Percentiles rank a stretch among this genome's conserved stretches.
Conservation (phyloP, 2,113 vertebrate species). For the Nothoprocta perdicaria region DNA sequence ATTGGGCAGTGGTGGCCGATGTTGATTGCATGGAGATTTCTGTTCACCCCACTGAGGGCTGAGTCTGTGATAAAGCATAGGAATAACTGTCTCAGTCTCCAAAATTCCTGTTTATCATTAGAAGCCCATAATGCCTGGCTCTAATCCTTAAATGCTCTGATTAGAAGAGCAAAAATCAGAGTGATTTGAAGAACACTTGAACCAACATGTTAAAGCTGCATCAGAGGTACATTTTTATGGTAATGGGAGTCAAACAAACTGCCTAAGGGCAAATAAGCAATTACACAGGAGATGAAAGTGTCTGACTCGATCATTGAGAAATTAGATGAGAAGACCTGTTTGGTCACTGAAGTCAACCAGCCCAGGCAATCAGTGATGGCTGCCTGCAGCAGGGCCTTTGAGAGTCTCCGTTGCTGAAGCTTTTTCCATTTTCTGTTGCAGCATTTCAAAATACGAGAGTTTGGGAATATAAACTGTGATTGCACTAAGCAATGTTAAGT, state of each 20-base stretch:
- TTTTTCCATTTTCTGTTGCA: background rate
- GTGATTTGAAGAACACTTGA: slow-evolving; percentile 41
- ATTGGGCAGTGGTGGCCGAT: background rate
- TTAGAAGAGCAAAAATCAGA: background rate
- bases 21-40: background rate
- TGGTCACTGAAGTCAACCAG: slow-evolving; percentile 4
- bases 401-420: background rate
- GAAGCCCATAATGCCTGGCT: background rate
- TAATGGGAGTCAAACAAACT: slow-evolving; percentile 42
- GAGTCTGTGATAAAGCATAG: background rate
- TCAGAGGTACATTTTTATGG: slow-evolving; percentile 39
- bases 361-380: background rate
- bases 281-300: slow-evolving; percentile 46
- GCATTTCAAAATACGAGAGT: background rate
- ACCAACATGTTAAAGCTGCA: slow-evolving; percentile 26
- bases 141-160: background rate
- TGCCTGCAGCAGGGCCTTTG: background rate
- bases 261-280: slow-evolving; percentile 24
- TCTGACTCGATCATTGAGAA: slow-evolving; percentile 42
- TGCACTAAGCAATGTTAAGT: background rate
- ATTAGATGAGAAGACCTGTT: slow-evolving; percentile 41
- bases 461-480: background rate
- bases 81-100: background rate
- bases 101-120: background rate
- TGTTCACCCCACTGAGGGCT: background rate